Evolutionary conservation across 1,140 invertebrate species (phyloP).

Genomic region (Aphelinus certus): DNA sequence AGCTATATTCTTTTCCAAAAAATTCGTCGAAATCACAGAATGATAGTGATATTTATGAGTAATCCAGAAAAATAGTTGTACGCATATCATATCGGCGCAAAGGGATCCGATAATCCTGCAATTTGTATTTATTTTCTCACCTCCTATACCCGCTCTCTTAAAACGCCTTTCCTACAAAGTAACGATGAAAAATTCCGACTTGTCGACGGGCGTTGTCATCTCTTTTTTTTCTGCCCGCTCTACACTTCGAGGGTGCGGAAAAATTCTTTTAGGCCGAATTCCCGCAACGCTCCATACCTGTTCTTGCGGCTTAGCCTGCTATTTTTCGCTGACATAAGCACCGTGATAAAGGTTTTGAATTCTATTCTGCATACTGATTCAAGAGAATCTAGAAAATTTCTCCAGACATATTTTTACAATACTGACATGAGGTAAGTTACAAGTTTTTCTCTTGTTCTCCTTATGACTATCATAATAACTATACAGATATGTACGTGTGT

Average conservation of each 20-base stretch:
- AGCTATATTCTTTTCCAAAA: too few species aligned
- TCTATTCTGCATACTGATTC: conserved; percentile 37
- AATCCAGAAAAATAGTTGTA: conserved; percentile 56
- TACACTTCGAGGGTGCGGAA: conserved; percentile 36
- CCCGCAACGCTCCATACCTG: conserved; percentile 38
- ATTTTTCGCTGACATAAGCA: conserved; percentile 43
- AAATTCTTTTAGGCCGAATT: conserved; percentile 56
- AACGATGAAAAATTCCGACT: conserved; percentile 64
- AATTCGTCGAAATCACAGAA: too few species aligned
- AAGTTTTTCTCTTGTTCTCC: too few species aligned
- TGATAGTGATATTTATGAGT: conserved; percentile 51
- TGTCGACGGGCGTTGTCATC: conserved; percentile 33
- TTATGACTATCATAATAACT: too few species aligned
- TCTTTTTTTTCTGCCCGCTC: conserved; percentile 49
- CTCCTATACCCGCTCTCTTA: background rate
- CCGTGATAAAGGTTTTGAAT: conserved; percentile 37
- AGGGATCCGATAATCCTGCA: conserved; percentile 63
- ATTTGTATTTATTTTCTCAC: conserved; percentile 65
- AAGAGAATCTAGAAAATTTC: too few species aligned
- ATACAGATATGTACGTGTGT: too few species aligned
- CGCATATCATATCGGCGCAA: conserved; percentile 50
- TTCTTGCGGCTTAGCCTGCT: conserved; percentile 36
- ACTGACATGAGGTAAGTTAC: too few species aligned
- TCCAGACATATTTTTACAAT: too few species aligned
- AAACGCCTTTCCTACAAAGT: conserved; percentile 27